phyloP scores from a whole-genome alignment of 2,797 vertebrate species.

The Prunella strophiata region DNA sequence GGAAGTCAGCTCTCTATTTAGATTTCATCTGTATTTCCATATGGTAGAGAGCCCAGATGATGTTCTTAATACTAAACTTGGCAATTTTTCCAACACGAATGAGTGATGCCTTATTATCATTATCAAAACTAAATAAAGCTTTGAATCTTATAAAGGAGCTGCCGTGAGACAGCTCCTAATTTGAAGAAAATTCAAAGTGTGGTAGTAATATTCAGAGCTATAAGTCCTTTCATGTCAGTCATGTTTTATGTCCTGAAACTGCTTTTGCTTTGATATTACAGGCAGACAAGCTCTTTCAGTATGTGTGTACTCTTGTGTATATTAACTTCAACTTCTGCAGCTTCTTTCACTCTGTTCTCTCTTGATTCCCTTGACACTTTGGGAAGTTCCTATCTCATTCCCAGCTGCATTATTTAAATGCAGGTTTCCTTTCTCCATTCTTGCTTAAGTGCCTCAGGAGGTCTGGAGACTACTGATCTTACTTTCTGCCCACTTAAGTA shows the following conservation, averaged over 20 bases:
- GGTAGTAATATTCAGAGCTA: neutral
- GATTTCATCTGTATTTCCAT: neutral
- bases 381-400: neutral
- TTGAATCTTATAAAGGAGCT: neutral
- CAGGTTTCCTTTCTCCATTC: neutral
- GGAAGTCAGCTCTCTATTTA: neutral
- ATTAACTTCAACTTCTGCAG: neutral
- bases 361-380: neutral
- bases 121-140: constrained; percentile 1
- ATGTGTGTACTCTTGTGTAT: neutral
- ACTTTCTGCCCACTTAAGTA: neutral
- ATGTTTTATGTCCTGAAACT: neutral
- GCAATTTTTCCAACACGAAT: neutral
- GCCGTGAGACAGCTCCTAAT: neutral
- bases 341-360: neutral
- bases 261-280: neutral
- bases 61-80: neutral
- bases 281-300: neutral
- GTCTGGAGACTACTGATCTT: neutral
- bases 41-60: neutral
- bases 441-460: neutral
- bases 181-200: neutral
- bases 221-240: neutral
- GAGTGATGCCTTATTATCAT: neutral
- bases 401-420: neutral